phyloP scores from a whole-genome alignment of 2,888 invertebrate species.

The Polylopha cassiicola region DNA sequence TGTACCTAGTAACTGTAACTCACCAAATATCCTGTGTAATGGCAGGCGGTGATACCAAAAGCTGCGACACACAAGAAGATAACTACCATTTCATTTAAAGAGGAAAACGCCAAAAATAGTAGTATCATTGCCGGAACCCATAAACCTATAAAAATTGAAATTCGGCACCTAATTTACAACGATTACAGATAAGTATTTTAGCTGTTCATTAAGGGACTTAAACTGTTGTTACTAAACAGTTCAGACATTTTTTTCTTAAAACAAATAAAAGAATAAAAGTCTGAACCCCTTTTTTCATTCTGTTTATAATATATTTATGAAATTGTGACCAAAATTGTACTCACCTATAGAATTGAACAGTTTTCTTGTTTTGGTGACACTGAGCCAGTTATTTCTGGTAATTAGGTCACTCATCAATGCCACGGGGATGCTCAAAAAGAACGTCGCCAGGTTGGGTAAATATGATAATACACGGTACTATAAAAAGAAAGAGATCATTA shows the following conservation, averaged over 20 bases:
- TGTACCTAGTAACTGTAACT: no score
- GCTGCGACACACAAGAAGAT: slow-evolving; percentile 81
- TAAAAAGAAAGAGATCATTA: no score
- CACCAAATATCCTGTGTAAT: slow-evolving; percentile 58
- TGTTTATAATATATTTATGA: background rate
- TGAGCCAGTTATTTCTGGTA: slow-evolving; percentile 71
- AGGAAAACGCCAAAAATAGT: slow-evolving; percentile 77
- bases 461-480: slow-evolving; percentile 83
- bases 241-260: no score
- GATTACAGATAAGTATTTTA: background rate
- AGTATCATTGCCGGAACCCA: slow-evolving; percentile 81
- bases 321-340: slow-evolving; percentile 1
- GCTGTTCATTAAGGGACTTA: no score
- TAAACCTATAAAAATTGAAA: slow-evolving; percentile 39
- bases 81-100: slow-evolving; percentile 61
- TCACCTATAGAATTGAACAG: slow-evolving; percentile 81
- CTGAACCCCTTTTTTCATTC: no score
- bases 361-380: slow-evolving; percentile 78
- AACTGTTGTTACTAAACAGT: no score
- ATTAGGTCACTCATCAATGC: slow-evolving; percentile 80
- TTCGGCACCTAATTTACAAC: no score
- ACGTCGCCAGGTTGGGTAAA: slow-evolving; percentile 86
- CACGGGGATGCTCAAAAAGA: slow-evolving; percentile 82
- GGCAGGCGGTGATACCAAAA: slow-evolving; percentile 83
- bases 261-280: no score